Evolutionary conservation across 2,888 invertebrate genomes (phyloP), one percentile per base, ranked within the genome.

Genomic region (Pecten maximus): DNA sequence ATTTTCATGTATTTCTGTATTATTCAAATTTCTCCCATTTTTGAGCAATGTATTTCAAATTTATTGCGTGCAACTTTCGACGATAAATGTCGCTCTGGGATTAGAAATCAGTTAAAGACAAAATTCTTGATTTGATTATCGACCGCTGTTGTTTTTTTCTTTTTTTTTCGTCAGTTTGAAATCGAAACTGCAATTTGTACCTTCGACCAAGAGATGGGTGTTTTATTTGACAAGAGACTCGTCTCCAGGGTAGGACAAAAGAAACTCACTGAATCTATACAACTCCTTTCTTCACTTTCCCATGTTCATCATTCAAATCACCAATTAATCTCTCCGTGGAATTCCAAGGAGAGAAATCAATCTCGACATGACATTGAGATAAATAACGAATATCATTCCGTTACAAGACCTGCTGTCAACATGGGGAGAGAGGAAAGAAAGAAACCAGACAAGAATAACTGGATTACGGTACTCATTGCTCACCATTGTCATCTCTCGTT

Each of bases 21-120:
- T 74, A 74, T 74, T 74, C 15, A 74, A 74, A 74, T 74, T 74
- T 74, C 74, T 74, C 10, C 35, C 28, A 74, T 74, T 74, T 74
- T 74, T 74, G 74, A 74, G 35, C 28, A 74, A 74, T 74, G 19
- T 74, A 74, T 74, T 74, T 74, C 74, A 74, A 74, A 74, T 74
- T 74, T 74, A 74, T 35, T 28, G 74, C 74, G 74, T 74, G 74
- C 74, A 74, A 74, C 74, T 74, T 2, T 10, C 15, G 74, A 28
- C 74, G 35, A 74, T 74, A 74, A 74, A 74, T 74, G 74, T 35
- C 35, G 35, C 35, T 35, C 28, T 0, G 74, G 12, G 74, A 74
- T 35, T 35, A 74, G 74, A 74, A 74, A 74, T 4, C 28, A 74
- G 28, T 74, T 74, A 35, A 74, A 74, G 74, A 74, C 74, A 19